Evolutionary conservation across 2,113 vertebrate species (phyloP).

Genomic region (Uria lomvia): DNA sequence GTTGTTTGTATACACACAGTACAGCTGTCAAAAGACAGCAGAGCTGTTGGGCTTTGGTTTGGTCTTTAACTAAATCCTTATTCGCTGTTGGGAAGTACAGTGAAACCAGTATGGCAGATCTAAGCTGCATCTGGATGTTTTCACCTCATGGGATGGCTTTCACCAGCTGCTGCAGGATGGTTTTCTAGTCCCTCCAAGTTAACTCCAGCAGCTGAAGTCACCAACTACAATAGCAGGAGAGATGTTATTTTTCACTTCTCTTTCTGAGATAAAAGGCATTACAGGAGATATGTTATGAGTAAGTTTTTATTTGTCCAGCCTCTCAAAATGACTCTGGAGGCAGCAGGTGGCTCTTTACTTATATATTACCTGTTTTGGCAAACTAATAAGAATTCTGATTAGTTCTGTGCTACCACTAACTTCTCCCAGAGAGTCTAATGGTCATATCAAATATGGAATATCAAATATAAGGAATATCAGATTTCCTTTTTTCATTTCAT

Average conservation of each 20-base stretch:
- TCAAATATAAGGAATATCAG: neutral
- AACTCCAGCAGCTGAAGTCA: conserved; percentile 37
- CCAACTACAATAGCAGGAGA: neutral
- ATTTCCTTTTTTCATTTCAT: neutral
- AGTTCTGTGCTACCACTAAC: neutral
- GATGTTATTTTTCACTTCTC: conserved; percentile 42
- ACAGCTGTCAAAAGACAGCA: neutral
- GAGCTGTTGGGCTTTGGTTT: neutral
- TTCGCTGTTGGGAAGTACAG: neutral
- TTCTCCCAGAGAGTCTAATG: neutral
- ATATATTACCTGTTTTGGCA: conserved; percentile 13
- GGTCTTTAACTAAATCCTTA: neutral
- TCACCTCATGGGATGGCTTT: neutral
- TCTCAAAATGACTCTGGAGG: neutral
- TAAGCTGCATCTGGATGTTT: neutral
- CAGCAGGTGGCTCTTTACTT: neutral
- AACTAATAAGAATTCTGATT: conserved; percentile 36
- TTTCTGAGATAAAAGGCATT: conserved; percentile 39
- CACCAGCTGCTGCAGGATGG: neutral
- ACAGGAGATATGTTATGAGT: conserved; percentile 29
- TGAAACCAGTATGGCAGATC: neutral
- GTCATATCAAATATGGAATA: neutral
- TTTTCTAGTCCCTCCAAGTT: neutral
- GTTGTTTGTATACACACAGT: neutral
- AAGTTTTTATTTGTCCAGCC: conserved; percentile 12